Conservation (phyloP, 53 echinoderm and acorn worm genomes). For the Crossaster papposus region DNA sequence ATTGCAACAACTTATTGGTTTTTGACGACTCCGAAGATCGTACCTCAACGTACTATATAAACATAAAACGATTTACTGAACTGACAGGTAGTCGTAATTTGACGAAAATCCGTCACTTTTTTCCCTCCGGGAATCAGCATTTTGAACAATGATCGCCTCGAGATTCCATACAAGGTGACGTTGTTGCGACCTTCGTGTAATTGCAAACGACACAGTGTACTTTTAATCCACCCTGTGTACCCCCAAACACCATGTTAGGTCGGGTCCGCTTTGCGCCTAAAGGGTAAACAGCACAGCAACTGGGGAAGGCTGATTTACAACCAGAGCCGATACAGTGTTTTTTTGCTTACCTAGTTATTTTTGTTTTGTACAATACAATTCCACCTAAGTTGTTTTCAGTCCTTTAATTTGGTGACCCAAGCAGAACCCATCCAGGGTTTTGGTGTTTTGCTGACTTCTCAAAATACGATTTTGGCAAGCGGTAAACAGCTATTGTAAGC, state of each 20-base stretch:
- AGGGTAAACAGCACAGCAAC: neutral
- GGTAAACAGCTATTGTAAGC: conserved; percentile 43
- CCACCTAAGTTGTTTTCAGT: neutral
- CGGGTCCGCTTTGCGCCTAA: neutral
- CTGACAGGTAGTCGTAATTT: neutral
- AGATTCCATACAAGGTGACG: neutral
- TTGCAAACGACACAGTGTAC: neutral
- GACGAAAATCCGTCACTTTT: neutral
- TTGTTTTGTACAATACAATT: neutral
- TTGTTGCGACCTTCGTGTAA: conserved; percentile 25
- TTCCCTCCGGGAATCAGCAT: neutral
- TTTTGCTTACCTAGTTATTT: neutral
- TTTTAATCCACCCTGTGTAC: neutral
- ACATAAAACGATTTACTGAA: neutral
- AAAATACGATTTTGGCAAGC: conserved; percentile 5
- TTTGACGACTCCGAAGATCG: neutral
- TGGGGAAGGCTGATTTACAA: neutral
- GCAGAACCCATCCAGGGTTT: conserved; percentile 8
- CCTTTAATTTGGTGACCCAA: conserved; percentile 19
- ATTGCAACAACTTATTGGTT: neutral
- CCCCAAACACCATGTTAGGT: neutral
- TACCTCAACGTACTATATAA: neutral
- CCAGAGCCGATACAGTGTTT: neutral
- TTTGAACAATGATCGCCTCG: neutral
- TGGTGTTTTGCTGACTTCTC: conserved; percentile 43